Conservation (phyloP, 2,888 invertebrate genomes). For the Seira musarum region DNA sequence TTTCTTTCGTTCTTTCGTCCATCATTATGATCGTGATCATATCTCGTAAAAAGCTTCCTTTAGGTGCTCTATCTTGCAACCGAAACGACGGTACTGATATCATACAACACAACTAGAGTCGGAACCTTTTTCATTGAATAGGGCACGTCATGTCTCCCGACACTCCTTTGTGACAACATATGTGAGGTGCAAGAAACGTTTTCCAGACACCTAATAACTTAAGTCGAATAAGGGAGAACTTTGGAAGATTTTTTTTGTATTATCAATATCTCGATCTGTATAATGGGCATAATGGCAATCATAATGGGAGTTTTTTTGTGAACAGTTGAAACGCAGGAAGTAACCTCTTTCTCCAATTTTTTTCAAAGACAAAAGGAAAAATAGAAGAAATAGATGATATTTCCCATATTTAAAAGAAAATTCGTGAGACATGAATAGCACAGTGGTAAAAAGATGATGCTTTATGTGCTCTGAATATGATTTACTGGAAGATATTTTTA, state of each 20-base stretch:
- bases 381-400: neutral
- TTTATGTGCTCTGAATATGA: neutral
- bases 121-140: constrained; percentile 28
- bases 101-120: neutral
- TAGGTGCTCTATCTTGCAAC: no score
- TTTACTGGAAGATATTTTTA: neutral
- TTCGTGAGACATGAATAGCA: neutral
- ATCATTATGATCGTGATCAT: neutral
- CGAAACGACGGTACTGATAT: no score
- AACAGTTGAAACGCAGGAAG: constrained; percentile 43
- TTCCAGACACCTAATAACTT: constrained; percentile 46
- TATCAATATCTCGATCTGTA: constrained; percentile 39
- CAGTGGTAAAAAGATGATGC: neutral
- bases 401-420: neutral
- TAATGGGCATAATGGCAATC: constrained; percentile 45
- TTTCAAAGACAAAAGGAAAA: neutral
- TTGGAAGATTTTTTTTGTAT: constrained; percentile 29
- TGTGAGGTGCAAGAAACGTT: constrained; percentile 37
- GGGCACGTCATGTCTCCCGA: constrained; percentile 48
- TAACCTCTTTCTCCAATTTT: constrained; percentile 19
- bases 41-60: neutral
- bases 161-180: constrained; percentile 42
- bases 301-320: constrained; percentile 31
- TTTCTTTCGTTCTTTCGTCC: constrained; percentile 11
- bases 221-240: constrained; percentile 13